These are phyloP conservation scores for Agriopis marginaria DNA, from an alignment of 2,888 invertebrate species.

Conservation along the genomic window DNA sequence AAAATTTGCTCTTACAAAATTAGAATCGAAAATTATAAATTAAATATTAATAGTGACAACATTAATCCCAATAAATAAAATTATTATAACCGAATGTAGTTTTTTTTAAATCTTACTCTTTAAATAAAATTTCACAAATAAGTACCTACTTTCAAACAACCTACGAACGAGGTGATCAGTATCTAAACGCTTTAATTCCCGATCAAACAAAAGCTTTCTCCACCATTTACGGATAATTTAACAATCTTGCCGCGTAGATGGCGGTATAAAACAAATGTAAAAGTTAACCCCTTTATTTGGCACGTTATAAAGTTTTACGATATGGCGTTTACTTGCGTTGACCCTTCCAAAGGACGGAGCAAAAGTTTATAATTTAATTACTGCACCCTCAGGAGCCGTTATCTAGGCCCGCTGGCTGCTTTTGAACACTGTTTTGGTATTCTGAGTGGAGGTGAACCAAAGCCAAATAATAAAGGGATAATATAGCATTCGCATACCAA, in stretches of 20 bases:
- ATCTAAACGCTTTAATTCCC: constrained; percentile 34
- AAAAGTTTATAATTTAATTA: constrained; percentile 86
- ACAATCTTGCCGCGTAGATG: constrained; percentile 67
- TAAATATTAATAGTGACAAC: no score
- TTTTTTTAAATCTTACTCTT: neutral
- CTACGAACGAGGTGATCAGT: constrained; percentile 20
- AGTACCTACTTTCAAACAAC: constrained; percentile 3
- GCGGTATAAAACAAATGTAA: constrained; percentile 70
- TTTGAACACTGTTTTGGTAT: constrained; percentile 44
- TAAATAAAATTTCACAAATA: neutral
- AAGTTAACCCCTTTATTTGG: constrained; percentile 83
- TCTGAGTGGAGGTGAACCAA: constrained; percentile 13
- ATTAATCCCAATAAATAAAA: no score
- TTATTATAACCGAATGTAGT: no score
- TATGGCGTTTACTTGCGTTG: constrained; percentile 81
- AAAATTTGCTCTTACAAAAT: no score
- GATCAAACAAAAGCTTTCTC: constrained; percentile 42
- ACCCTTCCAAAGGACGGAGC: constrained; percentile 69
- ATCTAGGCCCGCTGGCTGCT: constrained; percentile 57
- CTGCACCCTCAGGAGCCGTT: constrained; percentile 78
- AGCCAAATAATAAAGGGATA: neutral
- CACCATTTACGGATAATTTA: constrained; percentile 56
- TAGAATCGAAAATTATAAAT: no score
- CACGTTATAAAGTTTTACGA: constrained; percentile 84
- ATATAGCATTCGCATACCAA: constrained; percentile 10